phyloP scores from a whole-genome alignment of 2,888 invertebrate genomes.

The Drosophila recens region DNA sequence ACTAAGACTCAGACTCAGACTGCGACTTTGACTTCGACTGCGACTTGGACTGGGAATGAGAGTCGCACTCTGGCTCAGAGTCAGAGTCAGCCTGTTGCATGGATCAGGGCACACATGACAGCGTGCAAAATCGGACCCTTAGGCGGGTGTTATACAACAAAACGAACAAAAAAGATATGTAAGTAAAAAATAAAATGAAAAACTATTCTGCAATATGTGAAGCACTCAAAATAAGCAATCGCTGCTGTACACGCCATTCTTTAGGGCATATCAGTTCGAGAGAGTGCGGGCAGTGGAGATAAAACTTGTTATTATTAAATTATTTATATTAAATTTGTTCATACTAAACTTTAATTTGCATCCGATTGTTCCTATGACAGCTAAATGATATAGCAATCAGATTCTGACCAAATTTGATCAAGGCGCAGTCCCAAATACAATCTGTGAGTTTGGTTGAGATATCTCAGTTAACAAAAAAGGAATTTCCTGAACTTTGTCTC shows the following conservation, averaged over 20 bases:
- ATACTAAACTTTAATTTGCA: no score
- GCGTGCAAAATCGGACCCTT: constrained; percentile 68
- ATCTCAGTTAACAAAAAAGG: no score
- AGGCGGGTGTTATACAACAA: constrained; percentile 55
- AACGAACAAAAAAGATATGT: neutral
- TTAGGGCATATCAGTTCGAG: constrained; percentile 22
- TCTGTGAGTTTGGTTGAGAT: no score
- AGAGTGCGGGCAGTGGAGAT: no score
- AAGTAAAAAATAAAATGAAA: constrained; percentile 7
- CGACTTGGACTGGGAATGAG: constrained; percentile 22
- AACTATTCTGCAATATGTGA: constrained; percentile 43
- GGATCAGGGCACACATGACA: constrained; percentile 74
- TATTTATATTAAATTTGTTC: no score
- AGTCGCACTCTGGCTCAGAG: constrained; percentile 15
- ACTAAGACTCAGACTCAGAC: constrained; percentile 1
- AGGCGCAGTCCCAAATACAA: no score
- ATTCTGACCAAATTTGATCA: no score
- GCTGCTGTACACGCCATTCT: constrained; percentile 4
- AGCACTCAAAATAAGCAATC: constrained; percentile 38
- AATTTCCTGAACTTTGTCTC: no score
- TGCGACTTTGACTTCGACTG: neutral
- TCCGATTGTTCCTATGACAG: no score
- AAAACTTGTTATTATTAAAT: neutral
- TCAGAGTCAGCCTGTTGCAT: constrained; percentile 28
- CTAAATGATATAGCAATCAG: no score